Evolutionary conservation across 2,797 vertebrate genomes (phyloP), one percentile per base, ranked within the genome.

Genomic region (Spea hammondii): DNA sequence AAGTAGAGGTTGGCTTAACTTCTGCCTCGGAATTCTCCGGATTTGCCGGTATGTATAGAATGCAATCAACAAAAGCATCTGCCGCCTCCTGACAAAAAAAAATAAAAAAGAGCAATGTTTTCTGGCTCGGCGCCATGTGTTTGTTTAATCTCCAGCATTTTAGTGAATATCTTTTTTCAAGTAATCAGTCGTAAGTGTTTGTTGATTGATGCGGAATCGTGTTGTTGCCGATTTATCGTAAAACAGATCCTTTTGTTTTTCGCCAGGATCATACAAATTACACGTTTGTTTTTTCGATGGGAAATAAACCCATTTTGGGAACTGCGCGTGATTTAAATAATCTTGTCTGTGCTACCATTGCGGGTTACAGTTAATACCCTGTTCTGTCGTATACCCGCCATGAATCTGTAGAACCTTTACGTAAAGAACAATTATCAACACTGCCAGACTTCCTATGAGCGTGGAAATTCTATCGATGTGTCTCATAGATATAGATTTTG

Each of bases 1-100:
- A 89, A 93, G 93, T 76, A 65, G 59, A 1, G 62, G 64, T 65
- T 47, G 54, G 45, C 14, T 32, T 44, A 13, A 66, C 72, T 53
- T n/a, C 79, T 77, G 79, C 53, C 79, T 68, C 5, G 0, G 48
- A 47, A 17, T 76, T 9, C 64, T 14, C 2, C 69, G 66, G 48
- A 72, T 6, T 44, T 67, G 62, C 71, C 17, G 47, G 45, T 53
- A 69, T 72, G 62, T 70, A 44, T 47, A 65, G 50, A 54, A 53
- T 17, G 59, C 62, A 72, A 72, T 72, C 70, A 72, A 48, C 44
- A 44, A 72, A 68, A 77, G 53, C 79, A 77, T 76, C 79, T 72
- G 79, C 13, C 59, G 4, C 14, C 62, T 45, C 1, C 70, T 46
- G 11, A 32, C 32, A 32, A 32, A 32, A 32, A 32, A 32, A 32